Evolutionary conservation across 2,113 vertebrate species (phyloP), one percentile per base, ranked within the genome.

Genomic region (Carassius carassius): DNA sequence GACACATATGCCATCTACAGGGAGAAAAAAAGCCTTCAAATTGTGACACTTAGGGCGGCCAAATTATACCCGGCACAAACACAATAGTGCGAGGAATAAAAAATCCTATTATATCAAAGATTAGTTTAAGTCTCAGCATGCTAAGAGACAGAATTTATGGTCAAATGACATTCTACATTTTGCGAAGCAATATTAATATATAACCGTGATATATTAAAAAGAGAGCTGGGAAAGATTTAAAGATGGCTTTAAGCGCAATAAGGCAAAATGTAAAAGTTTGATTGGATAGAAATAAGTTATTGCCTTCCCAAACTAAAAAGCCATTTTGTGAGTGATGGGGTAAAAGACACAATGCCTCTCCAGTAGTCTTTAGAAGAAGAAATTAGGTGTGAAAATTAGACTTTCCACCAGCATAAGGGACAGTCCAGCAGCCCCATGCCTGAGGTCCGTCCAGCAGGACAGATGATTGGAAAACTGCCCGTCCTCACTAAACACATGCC

Each of bases 51-150:
- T 91, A 91, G 85, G 90, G 84, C 83, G 89, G 86, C 85, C 87
- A 93, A 94, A 94, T 93, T 92, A 94, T 92, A 86, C 86, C 77
- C 84, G 58, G 93, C 93, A 94, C 92, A 94, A 94, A 94, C 90
- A 93, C 89, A 90, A 92, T 94, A 92, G 91, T 90, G 87, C 88
- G 81, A 82, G 84, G 87, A 90, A 84, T 29, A 90, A 92, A 92
- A 89, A 90, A 89, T 89, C 85, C 92, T 91, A 92, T 94, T 93
- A 94, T 90, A 87, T 83, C 81, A 60, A 78, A 92, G 91, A 94
- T 94, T 91, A 92, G 88, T 89, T 58, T 72, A 92, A 90, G 90
- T 91, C 86, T 89, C 86, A 89, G 87, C 86, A 88, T 88, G 89
- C 88, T 87, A 83, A 89, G 69, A 89, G 62, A 90, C 58, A 41